These are phyloP conservation scores for Pyrocephalus nanus DNA, from an alignment of 2,797 vertebrate genomes.

Conservation along the genomic window DNA sequence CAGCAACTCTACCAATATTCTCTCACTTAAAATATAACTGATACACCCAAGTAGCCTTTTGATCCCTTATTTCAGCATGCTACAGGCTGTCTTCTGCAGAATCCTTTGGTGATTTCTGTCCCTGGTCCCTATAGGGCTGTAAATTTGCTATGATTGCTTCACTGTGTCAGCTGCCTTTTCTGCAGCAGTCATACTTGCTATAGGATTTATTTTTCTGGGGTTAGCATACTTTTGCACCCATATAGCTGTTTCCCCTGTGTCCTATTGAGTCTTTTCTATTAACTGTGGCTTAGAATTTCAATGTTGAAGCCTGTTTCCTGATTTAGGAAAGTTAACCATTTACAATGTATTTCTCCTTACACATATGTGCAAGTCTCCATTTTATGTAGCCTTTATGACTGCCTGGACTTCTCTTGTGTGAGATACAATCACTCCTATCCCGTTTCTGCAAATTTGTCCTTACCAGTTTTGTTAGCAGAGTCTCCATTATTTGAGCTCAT, in stretches of 20 bases:
- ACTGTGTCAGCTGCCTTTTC: constrained; percentile 52
- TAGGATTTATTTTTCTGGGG: constrained; percentile 54
- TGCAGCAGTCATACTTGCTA: constrained; percentile 32
- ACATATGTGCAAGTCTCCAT: constrained; percentile 47
- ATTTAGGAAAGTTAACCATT: constrained; percentile 70
- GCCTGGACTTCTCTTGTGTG: constrained; percentile 29
- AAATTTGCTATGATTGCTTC: constrained; percentile 59
- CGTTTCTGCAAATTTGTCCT: neutral
- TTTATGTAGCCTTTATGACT: constrained; percentile 47
- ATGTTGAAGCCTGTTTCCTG: constrained; percentile 77
- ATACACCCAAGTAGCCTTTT: neutral
- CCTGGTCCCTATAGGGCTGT: constrained; percentile 46
- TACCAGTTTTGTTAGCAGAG: neutral
- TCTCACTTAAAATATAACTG: constrained; percentile 10
- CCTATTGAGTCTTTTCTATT: constrained; percentile 75
- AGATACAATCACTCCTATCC: neutral
- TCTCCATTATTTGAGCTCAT: neutral
- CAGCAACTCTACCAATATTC: neutral
- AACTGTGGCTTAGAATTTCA: constrained; percentile 75
- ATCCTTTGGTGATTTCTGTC: constrained; percentile 54
- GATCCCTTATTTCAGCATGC: constrained; percentile 21
- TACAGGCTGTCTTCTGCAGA: constrained; percentile 31
- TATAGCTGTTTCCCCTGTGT: constrained; percentile 68
- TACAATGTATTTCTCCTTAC: constrained; percentile 76
- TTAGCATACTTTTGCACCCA: constrained; percentile 45